Conservation (phyloP, 2,797 vertebrate species). For the Xenopus petersii region DNA sequence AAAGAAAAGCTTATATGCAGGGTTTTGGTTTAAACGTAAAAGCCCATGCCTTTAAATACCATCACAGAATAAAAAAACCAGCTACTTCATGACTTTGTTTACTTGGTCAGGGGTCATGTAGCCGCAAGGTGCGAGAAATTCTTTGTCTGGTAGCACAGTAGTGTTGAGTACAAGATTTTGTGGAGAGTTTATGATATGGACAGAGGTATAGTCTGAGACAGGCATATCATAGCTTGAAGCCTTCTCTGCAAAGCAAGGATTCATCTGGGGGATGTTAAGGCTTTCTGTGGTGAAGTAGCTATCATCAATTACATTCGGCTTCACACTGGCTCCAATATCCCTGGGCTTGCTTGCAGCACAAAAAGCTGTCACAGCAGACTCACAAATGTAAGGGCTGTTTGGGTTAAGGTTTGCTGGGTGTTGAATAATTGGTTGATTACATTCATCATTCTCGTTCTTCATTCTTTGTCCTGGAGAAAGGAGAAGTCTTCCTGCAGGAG, state of each 20-base stretch:
- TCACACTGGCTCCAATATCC: slow-evolving; percentile 52
- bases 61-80: slow-evolving; percentile 47
- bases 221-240: slow-evolving; percentile 64
- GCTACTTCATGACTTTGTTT: slow-evolving; percentile 82
- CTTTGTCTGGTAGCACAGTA: slow-evolving; percentile 71
- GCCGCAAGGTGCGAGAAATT: slow-evolving; percentile 75
- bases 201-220: slow-evolving; percentile 91
- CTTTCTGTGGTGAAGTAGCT: slow-evolving; percentile 66
- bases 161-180: slow-evolving; percentile 88
- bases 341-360: slow-evolving; percentile 52
- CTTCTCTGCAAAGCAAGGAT: slow-evolving; percentile 63
- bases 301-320: slow-evolving; percentile 65
- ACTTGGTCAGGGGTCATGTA: slow-evolving; percentile 92
- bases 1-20: slow-evolving; percentile 55
- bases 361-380: slow-evolving; percentile 68
- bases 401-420: slow-evolving; percentile 57
- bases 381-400: slow-evolving; percentile 77
- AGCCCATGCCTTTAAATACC: slow-evolving; percentile 51
- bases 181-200: slow-evolving; percentile 86
- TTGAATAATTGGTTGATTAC: slow-evolving; percentile 55
- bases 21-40: slow-evolving; percentile 66
- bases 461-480: slow-evolving; percentile 90
- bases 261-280: slow-evolving; percentile 66
- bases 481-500: slow-evolving; percentile 87
- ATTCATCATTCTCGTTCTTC: slow-evolving; percentile 60